Conservation (phyloP, 2,113 vertebrate species). For the Sisor rabdophorus region DNA sequence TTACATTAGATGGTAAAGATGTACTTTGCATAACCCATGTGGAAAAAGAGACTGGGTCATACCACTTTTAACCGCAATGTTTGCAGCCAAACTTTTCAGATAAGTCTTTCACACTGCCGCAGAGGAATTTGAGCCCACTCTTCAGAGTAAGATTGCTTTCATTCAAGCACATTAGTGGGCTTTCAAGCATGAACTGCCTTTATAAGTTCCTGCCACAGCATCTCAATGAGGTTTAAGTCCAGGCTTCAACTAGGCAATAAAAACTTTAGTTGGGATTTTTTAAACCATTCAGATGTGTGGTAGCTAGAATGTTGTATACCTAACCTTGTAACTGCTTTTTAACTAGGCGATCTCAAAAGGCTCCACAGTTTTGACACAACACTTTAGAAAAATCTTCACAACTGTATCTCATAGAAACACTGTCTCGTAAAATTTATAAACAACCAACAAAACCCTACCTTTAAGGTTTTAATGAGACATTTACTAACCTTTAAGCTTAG, state of each 20-base stretch:
- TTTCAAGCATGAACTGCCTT: constrained; percentile 18
- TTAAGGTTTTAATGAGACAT: too few species aligned
- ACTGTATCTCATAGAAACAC: too few species aligned
- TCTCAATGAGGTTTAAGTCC: neutral
- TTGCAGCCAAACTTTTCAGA: neutral
- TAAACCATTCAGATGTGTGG: neutral
- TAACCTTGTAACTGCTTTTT: too few species aligned
- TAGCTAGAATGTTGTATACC: too few species aligned
- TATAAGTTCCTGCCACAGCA: constrained; percentile 1
- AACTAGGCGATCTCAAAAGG: too few species aligned
- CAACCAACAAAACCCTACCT: too few species aligned
- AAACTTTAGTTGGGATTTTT: neutral
- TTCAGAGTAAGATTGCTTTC: constrained; percentile 1
- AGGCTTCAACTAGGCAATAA: neutral
- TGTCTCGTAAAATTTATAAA: too few species aligned
- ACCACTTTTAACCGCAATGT: neutral
- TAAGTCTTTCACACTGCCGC: neutral
- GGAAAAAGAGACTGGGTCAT: neutral
- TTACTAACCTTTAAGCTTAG: too few species aligned
- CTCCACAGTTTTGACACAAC: too few species aligned
- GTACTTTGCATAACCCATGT: too few species aligned
- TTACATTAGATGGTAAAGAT: too few species aligned
- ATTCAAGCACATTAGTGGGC: constrained; percentile 16
- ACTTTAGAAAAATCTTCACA: too few species aligned
- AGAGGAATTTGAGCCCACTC: neutral